Percentiles rank a stretch among this genome's conserved stretches.
phyloP scores from a whole-genome alignment of 2,888 invertebrate species.

The Linnaemya vulpina region DNA sequence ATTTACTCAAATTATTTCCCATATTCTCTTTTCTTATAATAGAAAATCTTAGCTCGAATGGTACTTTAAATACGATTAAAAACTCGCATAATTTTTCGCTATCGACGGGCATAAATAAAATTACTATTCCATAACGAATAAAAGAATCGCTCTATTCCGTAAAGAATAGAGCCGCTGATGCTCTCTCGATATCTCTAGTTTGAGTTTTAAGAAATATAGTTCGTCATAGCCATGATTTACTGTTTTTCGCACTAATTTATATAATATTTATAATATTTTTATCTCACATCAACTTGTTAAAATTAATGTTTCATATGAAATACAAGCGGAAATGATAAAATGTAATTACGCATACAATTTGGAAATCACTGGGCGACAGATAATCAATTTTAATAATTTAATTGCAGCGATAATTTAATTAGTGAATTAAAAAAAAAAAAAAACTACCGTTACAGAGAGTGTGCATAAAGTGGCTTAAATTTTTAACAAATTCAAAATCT shows the following conservation, averaged over 20 bases:
- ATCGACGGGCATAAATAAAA: no score
- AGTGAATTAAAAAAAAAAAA: neutral
- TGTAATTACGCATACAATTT: constrained; percentile 16
- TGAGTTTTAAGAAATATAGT: neutral
- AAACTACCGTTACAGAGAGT: neutral
- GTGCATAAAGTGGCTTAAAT: neutral
- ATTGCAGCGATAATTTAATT: constrained; percentile 20
- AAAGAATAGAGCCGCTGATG: no score
- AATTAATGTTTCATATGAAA: neutral
- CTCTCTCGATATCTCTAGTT: no score
- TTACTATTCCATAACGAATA: no score
- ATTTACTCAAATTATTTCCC: no score
- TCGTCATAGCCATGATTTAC: neutral
- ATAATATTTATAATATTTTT: no score
- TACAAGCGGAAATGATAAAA: constrained; percentile 23
- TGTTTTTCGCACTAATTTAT: neutral
- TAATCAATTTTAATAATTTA: constrained; percentile 45
- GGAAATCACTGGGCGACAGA: constrained; percentile 4
- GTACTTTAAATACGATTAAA: no score
- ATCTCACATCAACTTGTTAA: neutral
- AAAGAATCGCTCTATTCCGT: no score
- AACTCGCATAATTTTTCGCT: no score
- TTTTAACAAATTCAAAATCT: neutral
- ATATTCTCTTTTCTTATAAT: no score
- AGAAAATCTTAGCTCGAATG: no score